Evolutionary conservation across 2,113 vertebrate species (phyloP), one percentile per base, ranked within the genome.

Genomic region (Fregata magnificens): DNA sequence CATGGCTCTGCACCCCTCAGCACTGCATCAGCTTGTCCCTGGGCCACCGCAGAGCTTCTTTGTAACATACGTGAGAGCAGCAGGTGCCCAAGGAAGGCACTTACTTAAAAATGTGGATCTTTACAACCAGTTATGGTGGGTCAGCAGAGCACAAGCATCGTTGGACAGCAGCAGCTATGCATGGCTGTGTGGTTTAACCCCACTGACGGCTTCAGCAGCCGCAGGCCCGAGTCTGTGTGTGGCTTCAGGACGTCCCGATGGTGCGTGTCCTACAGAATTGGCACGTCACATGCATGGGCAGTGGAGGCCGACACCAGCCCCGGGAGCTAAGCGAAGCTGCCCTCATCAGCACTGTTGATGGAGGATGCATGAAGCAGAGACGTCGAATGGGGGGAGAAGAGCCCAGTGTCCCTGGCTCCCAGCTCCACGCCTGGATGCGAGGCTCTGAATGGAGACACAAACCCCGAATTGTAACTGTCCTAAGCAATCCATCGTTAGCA

Each of bases 201-300:
- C 36, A 10, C 15, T 1, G 32, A 45, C 0, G 4, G 55, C 53
- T 74, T 62, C 49, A 26, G 81, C 12, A 69, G 74, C 67, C 69
- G 67, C 63, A 59, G 38, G 10, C 16, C 34, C 0, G 0, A n/a
- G 45, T 16, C 42, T 6, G 5, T 19, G 32, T 21, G 40, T 32
- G 38, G 52, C 65, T 72, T 42, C 79, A 66, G 65, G 52, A 14
- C 2, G 2, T 29, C 38, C 40, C 2, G 7, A 3, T 19, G 71
- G 56, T 24, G 61, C 4, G 1, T 29, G 26, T 53, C 79, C 79
- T 66, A 17, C 20, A 50, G 71, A 45, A 77, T 1, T 4, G 22
- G 29, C 59, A 5, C 1, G 1, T 31, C 74, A 19, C 26, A 5
- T 1, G 9, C 22, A 8, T 0, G 3, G 59, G 58, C 40, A 53